Conservation (phyloP, 2,888 invertebrate genomes). For the Parnassius mnemosyne region DNA sequence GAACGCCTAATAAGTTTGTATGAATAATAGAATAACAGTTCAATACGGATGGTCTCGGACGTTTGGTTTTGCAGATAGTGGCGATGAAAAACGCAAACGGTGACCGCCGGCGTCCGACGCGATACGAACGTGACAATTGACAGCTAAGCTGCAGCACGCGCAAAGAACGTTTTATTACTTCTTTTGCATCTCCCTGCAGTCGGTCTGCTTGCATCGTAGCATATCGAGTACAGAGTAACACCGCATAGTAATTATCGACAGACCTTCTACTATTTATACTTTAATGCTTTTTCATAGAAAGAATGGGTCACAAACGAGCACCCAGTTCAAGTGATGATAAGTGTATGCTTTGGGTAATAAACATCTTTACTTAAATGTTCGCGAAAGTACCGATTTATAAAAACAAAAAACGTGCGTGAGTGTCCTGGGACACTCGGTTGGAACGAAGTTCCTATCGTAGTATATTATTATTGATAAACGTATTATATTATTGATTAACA, state of each 20-base stretch:
- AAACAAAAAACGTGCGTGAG: too few relatives aligned
- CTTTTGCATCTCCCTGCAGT: conserved; percentile 56
- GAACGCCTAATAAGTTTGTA: conserved; percentile 38
- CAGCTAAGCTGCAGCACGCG: conserved; percentile 63
- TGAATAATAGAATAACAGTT: conserved; percentile 37
- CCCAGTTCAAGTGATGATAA: too few relatives aligned
- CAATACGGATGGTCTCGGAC: conserved; percentile 41
- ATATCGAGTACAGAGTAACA: conserved; percentile 7
- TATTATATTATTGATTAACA: too few relatives aligned
- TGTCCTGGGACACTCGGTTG: too few relatives aligned
- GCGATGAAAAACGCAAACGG: conserved; percentile 62
- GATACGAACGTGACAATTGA: conserved; percentile 73
- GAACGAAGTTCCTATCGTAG: too few relatives aligned
- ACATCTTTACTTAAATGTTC: too few relatives aligned
- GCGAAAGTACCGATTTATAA: too few relatives aligned
- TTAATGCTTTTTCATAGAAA: too few relatives aligned
- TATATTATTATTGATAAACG: too few relatives aligned
- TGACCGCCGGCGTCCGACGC: conserved; percentile 44
- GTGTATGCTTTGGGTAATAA: too few relatives aligned
- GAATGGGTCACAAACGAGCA: too few relatives aligned
- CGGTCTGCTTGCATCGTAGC: conserved; percentile 15
- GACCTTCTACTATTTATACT: too few relatives aligned
- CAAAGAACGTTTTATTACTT: conserved; percentile 69
- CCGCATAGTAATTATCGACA: neutral
- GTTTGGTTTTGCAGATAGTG: conserved; percentile 68